Evolutionary conservation across 2,888 invertebrate species (phyloP), one percentile per base, ranked within the genome.

Genomic region (Cheilosia vulpina): DNA sequence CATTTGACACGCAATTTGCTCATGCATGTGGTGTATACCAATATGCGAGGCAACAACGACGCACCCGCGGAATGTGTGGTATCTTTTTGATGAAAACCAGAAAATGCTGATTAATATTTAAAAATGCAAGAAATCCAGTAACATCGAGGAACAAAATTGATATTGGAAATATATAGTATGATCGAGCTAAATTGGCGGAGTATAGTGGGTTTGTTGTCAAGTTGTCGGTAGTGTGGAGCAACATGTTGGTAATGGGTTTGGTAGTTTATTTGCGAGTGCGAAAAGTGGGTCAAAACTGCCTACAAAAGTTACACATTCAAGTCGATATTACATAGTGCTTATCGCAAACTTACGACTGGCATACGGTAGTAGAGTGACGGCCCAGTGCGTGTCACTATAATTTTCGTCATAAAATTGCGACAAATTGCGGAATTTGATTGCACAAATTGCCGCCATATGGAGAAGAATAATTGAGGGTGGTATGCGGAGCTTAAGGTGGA

Each of bases 21-120:
- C 31, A 21, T 38, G 38, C 38, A 13, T 38, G 11, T 13, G 5
- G 31, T 31, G 9, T 31, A 31, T 9, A 9, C 0, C 31, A 31
- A 9, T 31, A 2, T 7, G 19, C 13, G 21, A n/a, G 13, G 4
- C 21, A 4, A 52, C 21, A 13, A 27, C 50, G 21, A 24, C 52
- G 52, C 31, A n/a, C 45, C 7, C 43, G 11, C 21, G 65, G 53
- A 72, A 72, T 66, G 45, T 41, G 71, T 19, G 52, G 17, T 76
- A 47, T 63, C 65, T 53, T 38, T 69, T 57, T 43, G 69, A 58
- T 71, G 43, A 53, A 76, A 82, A 83, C 82, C 65, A 62, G 71
- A 72, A 82, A 77, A 66, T 52, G 78, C 71, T 77, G 82, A 82
- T 71, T 66, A 82, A 71, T 77, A 77, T 71, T 82, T 81, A 52